A percentile compares a stretch with the other conserved stretches of the same genome.
phyloP scores from a whole-genome alignment of 2,888 invertebrate genomes.

The Neocrepidodera transversa region DNA sequence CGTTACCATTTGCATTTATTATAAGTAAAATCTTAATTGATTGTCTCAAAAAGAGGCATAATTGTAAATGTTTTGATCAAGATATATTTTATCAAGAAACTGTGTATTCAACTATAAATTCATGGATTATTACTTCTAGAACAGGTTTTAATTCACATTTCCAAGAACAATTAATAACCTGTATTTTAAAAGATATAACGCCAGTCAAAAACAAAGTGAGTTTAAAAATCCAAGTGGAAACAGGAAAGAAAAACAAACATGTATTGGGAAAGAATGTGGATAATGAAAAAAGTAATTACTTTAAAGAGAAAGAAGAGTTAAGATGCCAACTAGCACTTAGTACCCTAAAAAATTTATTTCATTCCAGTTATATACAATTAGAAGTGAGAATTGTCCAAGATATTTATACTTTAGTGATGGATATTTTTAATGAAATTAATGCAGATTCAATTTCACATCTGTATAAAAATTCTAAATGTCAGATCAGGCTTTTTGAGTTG shows the following conservation, averaged over 20 bases:
- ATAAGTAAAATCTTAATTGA: conserved; percentile 44
- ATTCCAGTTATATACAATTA: neutral
- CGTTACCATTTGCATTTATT: conserved; percentile 43
- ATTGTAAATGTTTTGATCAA: conserved; percentile 41
- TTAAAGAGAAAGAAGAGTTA: conserved; percentile 5
- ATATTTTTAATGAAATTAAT: conserved; percentile 37
- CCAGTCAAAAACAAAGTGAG: conserved; percentile 30
- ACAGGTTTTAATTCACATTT: conserved; percentile 40
- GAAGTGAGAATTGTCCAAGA: conserved; percentile 28
- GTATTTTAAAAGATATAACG: conserved; percentile 42
- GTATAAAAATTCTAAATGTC: conserved; percentile 36
- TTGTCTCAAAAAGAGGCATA: conserved; percentile 37
- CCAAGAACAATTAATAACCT: conserved; percentile 39
- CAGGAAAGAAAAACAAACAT: neutral
- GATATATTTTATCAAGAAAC: conserved; percentile 31
- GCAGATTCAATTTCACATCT: conserved; percentile 32
- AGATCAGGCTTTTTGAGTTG: conserved; percentile 38
- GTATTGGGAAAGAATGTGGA: neutral
- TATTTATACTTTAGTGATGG: conserved; percentile 36
- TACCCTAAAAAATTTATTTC: conserved; percentile 9
- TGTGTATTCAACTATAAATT: conserved; percentile 37
- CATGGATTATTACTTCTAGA: conserved; percentile 40
- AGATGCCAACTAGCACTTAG: conserved; percentile 11
- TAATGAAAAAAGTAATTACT: neutral
- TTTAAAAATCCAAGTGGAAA: conserved; percentile 10